Evolutionary conservation across 2,113 vertebrate genomes (phyloP), one percentile per base, ranked within the genome.

Genomic region (Syrrhaptes paradoxus): DNA sequence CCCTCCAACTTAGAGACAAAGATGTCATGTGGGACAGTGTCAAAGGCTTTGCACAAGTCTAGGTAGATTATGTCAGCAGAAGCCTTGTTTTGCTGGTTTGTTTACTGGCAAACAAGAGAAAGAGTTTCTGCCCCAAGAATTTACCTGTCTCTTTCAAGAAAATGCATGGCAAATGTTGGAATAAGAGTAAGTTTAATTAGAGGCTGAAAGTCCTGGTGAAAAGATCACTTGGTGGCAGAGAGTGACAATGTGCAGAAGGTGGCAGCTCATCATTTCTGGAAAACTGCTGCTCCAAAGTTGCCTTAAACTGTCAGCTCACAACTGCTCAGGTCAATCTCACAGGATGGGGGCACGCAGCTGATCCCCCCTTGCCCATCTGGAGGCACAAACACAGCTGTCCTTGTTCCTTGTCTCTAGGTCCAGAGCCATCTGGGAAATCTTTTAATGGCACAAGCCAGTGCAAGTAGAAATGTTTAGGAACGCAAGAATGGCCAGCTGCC

Each of bases 321-420:
- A 22, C 4, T 0, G 2, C 11, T 26, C 1, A 1, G 21, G 13
- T 92, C 74, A 29, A 43, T 63, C 29, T 67, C 57, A 52, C 11
- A 41, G 65, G 9, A 32, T 74, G 22, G 46, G 29, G 38, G 61
- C 25, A 25, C 3, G 17, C 21, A 81, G 2, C 61, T 61, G 55
- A 51, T 36, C 19, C 12, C 7, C 1, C 0, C 29, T 85, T 59
- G 26, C 61, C n/a, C 17, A 26, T 16, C 54, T 2, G 1, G 58
- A 76, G 49, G 26, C 74, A 72, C 29, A 26, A 38, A 66, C 0
- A 6, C 25, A 45, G 25, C 41, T 93, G 13, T 46, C n/a, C 29
- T 45, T n/a, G 38, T 41, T 41, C 38, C 38, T 73, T 78, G 45
- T 51, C 61, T 63, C 61, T 48, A 77, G 32, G 29, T 67, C 59